Evolutionary conservation across 2,888 invertebrate species (phyloP).

Genomic region (Mycalesis mineus): DNA sequence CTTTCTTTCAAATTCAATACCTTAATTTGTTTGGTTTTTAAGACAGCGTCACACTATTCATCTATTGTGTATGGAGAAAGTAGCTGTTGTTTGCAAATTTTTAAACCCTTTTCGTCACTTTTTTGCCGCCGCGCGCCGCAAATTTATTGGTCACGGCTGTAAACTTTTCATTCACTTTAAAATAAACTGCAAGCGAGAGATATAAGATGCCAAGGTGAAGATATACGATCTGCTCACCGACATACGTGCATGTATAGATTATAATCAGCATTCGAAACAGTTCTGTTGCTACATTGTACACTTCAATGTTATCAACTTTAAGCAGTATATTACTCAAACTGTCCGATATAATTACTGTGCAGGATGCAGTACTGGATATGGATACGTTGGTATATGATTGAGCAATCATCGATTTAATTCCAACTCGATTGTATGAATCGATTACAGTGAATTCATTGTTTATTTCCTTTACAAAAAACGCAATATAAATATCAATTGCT

Average conservation of each 20-base stretch:
- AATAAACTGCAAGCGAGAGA: conserved; percentile 5
- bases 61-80: conserved; percentile 62
- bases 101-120: conserved; percentile 60
- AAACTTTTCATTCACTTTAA: conserved; percentile 11
- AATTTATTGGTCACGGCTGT: conserved; percentile 27
- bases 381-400: conserved; percentile 9
- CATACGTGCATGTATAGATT: conserved; percentile 10
- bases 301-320: neutral
- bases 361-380: conserved; percentile 2
- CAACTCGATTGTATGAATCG: conserved; percentile 14
- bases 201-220: conserved; percentile 2
- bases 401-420: conserved; percentile 18
- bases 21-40: conserved; percentile 43
- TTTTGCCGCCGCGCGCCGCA: conserved; percentile 36
- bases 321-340: conserved; percentile 1
- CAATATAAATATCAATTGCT: conserved; percentile 39
- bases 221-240: conserved; percentile 9
- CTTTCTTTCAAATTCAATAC: conserved; percentile 29
- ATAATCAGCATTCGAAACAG: conserved; percentile 3
- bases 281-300: conserved; percentile 3
- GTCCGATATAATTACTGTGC: conserved; percentile 2
- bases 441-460: conserved; percentile 21
- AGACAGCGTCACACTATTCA: conserved; percentile 16
- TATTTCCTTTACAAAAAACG: conserved; percentile 19
- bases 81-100: conserved; percentile 49